phyloP scores from a whole-genome alignment of 2,888 invertebrate genomes.

The Hedya salicella region DNA sequence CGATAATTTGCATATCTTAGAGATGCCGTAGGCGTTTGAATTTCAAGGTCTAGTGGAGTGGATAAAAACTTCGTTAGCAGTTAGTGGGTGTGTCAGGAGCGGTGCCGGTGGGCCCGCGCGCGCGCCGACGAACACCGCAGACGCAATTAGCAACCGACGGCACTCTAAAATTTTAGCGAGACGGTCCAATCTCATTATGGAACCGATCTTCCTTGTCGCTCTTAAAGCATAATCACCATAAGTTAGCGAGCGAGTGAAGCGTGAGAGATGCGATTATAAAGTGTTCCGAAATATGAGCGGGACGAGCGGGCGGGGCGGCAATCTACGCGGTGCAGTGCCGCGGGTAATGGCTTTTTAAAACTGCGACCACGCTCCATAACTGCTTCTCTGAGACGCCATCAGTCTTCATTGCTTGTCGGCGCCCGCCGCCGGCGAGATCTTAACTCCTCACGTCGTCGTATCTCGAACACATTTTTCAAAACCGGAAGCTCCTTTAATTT shows the following conservation, averaged over 20 bases:
- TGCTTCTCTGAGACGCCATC: constrained; percentile 83
- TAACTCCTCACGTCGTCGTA: constrained; percentile 77
- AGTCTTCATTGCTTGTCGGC: constrained; percentile 86
- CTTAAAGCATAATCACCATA: constrained; percentile 84
- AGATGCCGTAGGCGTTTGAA: constrained; percentile 50
- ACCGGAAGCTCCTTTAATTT: constrained; percentile 58
- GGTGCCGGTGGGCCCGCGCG: constrained; percentile 20
- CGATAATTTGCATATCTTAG: constrained; percentile 52
- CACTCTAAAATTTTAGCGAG: constrained; percentile 83
- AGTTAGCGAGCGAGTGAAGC: constrained; percentile 83
- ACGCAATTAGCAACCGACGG: constrained; percentile 81
- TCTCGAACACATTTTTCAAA: constrained; percentile 70
- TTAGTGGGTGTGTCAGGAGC: constrained; percentile 49
- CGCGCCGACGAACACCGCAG: constrained; percentile 61
- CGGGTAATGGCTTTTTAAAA: constrained; percentile 85
- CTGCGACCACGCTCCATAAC: constrained; percentile 85
- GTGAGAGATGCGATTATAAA: constrained; percentile 84
- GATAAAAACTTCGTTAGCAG: constrained; percentile 66
- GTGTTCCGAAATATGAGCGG: constrained; percentile 83
- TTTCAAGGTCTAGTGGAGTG: constrained; percentile 54
- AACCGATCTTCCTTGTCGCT: constrained; percentile 84
- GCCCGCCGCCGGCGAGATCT: constrained; percentile 75
- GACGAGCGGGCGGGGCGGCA: constrained; percentile 64
- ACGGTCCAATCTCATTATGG: constrained; percentile 83
- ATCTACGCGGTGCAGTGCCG: constrained; percentile 81